These are phyloP conservation scores for Habroteleia sp. DNA, from an alignment of 2,888 invertebrate genomes.

Conservation along the genomic window DNA sequence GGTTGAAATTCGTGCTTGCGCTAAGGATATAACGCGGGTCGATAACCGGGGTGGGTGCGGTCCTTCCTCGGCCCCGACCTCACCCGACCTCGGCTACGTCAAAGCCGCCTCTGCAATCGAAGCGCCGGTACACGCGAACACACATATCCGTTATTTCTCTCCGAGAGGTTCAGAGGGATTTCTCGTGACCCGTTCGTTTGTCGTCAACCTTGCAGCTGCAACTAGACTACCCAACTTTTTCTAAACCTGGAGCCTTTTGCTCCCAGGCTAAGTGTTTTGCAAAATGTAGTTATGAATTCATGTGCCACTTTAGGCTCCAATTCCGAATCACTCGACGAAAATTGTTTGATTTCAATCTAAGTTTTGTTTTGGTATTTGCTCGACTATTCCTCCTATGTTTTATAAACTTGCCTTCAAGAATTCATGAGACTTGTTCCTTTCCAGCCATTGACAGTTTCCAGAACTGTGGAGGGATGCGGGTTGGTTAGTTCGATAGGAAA, in stretches of 20 bases:
- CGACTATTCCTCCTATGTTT: too few species aligned
- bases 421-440: too few species aligned
- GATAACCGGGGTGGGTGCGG: slow-evolving; percentile 66
- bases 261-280: neutral
- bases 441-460: too few species aligned
- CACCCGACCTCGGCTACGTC: slow-evolving; percentile 55
- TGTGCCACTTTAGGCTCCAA: neutral
- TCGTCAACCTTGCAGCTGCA: slow-evolving; percentile 16
- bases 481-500: too few species aligned
- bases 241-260: neutral
- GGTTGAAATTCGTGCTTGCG: slow-evolving; percentile 61
- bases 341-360: too few species aligned
- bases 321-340: too few species aligned
- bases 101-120: slow-evolving; percentile 47
- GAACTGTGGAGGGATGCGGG: too few species aligned
- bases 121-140: slow-evolving; percentile 38
- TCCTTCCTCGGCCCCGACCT: slow-evolving; percentile 62
- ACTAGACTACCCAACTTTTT: slow-evolving; percentile 1
- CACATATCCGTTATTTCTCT: slow-evolving; percentile 23
- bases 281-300: slow-evolving; percentile 2
- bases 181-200: slow-evolving; percentile 18
- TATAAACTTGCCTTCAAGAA: too few species aligned
- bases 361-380: too few species aligned
- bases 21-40: slow-evolving; percentile 63
- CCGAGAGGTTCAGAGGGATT: slow-evolving; percentile 3